These are phyloP conservation scores for Melanostoma scalare DNA, from an alignment of 2,888 invertebrate genomes.

Conservation along the genomic window DNA sequence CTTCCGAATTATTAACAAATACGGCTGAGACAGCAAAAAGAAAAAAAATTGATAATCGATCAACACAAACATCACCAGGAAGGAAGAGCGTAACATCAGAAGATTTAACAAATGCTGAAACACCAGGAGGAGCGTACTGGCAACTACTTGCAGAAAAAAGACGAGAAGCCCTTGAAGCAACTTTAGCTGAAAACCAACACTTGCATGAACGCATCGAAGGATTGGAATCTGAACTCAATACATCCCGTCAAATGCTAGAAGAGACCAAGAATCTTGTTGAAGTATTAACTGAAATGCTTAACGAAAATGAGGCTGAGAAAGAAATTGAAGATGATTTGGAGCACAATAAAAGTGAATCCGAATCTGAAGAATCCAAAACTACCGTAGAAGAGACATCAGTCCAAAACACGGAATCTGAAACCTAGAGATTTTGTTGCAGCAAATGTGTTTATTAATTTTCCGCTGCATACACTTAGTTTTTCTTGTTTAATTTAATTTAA, in stretches of 20 bases:
- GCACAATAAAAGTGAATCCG: conserved; percentile 32
- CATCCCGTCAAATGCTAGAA: conserved; percentile 87
- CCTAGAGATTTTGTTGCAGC: not conserved
- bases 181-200: conserved; percentile 88
- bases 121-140: conserved; percentile 90
- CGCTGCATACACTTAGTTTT: conserved; percentile 21
- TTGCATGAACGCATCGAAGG: conserved; percentile 83
- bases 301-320: conserved; percentile 84
- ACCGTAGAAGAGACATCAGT: conserved; percentile 5
- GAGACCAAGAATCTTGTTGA: conserved; percentile 89
- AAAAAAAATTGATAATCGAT: conserved; percentile 82
- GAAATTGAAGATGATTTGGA: conserved; percentile 63
- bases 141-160: conserved; percentile 89
- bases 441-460: conserved; percentile 12
- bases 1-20: conserved; percentile 75
- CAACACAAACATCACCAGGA: conserved; percentile 82
- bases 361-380: conserved; percentile 9
- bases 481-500: conserved; percentile 50
- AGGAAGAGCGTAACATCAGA: conserved; percentile 84
- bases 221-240: conserved; percentile 85
- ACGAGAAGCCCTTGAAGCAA: conserved; percentile 87
- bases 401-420: conserved; percentile 8
- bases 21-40: conserved; percentile 81
- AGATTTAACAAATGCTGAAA: conserved; percentile 87
- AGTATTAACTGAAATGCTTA: conserved; percentile 88